Percentiles rank a stretch among this genome's conserved stretches.
Conservation (phyloP, 1,140 invertebrate species). For the Eriocheir sinensis region DNA sequence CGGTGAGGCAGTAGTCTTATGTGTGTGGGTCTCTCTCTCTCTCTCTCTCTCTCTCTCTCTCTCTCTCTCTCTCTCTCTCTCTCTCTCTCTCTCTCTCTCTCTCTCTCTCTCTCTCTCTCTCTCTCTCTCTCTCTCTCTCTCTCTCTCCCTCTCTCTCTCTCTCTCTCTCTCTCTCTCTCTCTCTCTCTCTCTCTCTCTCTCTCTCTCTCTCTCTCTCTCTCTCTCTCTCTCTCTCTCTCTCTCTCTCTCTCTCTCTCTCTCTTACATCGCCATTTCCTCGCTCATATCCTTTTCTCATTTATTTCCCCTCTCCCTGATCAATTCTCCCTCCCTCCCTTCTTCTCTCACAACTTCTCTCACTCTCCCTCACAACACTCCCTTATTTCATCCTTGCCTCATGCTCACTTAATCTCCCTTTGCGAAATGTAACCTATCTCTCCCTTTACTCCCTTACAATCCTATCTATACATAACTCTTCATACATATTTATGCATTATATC, state of each 20-base stretch:
- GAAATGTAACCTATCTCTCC: too few species aligned
- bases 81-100: neutral
- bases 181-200: slow-evolving; percentile 31
- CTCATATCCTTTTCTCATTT: neutral
- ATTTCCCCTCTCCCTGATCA: neutral
- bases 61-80: neutral
- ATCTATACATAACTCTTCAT: neutral
- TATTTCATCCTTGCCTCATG: too few species aligned
- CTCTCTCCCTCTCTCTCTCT: neutral
- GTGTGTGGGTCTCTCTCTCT: neutral
- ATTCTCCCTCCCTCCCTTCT: too few species aligned
- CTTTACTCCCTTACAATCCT: neutral
- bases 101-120: neutral
- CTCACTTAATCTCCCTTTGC: too few species aligned
- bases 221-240: neutral
- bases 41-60: slow-evolving; percentile 14
- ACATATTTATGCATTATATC: neutral
- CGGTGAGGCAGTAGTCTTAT: neutral
- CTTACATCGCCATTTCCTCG: neutral
- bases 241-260: neutral
- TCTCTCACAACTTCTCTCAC: too few species aligned
- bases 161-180: slow-evolving; percentile 17
- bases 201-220: slow-evolving; percentile 30
- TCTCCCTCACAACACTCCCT: too few species aligned
- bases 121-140: neutral